phyloP scores from a whole-genome alignment of 1,140 invertebrate genomes.

The Chionoecetes opilio region DNA sequence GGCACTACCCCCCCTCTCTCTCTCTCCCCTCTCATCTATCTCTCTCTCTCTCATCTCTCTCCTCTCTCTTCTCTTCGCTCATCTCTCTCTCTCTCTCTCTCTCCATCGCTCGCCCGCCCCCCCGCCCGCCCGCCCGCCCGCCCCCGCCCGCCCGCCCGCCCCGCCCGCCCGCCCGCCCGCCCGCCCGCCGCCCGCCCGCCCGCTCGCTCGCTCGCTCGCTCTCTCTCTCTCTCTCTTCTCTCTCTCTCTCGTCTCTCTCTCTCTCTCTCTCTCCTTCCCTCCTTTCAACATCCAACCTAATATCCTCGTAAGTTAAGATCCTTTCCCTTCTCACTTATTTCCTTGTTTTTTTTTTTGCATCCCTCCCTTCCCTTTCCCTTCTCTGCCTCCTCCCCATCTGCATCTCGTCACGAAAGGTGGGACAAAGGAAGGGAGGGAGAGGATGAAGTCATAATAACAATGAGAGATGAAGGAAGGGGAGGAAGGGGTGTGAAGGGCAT shows the following conservation, averaged over 20 bases:
- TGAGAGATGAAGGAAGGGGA: too few species aligned
- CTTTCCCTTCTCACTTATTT: slow-evolving; percentile 12
- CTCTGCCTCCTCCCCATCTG: neutral
- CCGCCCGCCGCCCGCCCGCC: too few species aligned
- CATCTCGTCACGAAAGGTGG: neutral
- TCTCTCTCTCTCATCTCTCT: neutral
- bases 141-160: too few species aligned
- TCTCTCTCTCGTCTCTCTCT: neutral
- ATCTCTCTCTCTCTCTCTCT: neutral
- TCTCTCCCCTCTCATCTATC: neutral
- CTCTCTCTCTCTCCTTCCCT: neutral
- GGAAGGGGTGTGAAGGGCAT: too few species aligned
- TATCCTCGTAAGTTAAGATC: neutral
- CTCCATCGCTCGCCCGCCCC: neutral
- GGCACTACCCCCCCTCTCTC: neutral
- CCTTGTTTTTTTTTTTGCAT: neutral
- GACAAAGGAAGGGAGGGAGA: neutral
- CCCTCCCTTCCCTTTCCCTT: neutral
- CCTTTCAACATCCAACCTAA: neutral
- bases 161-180: too few species aligned
- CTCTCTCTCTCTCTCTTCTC: neutral
- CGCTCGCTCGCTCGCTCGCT: neutral
- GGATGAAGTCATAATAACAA: neutral
- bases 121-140: neutral
- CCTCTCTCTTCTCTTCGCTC: neutral